Evolutionary conservation across 2,888 invertebrate genomes (phyloP).

Genomic region (Conomelus anceps): DNA sequence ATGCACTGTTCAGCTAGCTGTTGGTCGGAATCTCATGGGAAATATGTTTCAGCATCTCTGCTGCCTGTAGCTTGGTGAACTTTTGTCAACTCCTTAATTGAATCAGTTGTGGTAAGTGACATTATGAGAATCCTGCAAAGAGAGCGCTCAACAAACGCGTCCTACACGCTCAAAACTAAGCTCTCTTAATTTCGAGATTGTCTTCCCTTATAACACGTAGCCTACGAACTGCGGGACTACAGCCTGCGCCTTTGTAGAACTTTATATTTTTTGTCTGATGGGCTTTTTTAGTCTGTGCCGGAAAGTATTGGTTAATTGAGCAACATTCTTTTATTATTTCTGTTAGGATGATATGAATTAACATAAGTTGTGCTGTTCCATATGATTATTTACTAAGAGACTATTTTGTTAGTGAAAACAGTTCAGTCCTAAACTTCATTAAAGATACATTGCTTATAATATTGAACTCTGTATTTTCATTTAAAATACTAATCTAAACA

Average conservation of each 20-base stretch:
- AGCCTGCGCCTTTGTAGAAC: background rate
- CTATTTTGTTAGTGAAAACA: no score
- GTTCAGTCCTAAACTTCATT: no score
- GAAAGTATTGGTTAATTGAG: no score
- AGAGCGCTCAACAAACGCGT: background rate
- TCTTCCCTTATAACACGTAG: background rate
- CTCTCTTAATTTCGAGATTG: background rate
- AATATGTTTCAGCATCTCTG: background rate
- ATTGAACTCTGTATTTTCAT: no score
- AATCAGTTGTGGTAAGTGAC: background rate
- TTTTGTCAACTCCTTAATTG: background rate
- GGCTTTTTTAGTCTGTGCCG: no score
- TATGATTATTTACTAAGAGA: no score
- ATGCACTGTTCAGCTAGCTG: no score
- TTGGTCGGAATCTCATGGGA: background rate
- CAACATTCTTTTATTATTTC: no score
- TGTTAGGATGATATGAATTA: no score
- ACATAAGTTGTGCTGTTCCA: no score
- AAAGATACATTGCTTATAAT: no score
- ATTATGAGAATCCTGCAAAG: background rate
- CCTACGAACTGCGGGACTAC: background rate
- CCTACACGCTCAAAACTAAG: background rate
- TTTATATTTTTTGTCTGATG: background rate
- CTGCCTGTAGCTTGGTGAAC: background rate
- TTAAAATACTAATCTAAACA: no score